Percentiles rank a stretch among this genome's conserved stretches.
Evolutionary conservation across 2,888 invertebrate species (phyloP).

Genomic region (Yponomeuta malinellus): DNA sequence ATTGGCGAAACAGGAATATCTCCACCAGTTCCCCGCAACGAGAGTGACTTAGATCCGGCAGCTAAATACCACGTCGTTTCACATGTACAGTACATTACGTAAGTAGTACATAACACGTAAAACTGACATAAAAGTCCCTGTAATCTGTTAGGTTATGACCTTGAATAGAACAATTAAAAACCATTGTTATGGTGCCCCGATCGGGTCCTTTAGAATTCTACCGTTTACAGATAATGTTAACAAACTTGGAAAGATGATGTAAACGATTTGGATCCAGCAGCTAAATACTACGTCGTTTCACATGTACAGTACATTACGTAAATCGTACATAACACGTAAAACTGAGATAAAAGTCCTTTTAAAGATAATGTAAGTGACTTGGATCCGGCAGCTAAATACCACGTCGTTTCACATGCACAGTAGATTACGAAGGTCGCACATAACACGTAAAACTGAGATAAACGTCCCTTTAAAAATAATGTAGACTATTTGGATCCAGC

Average conservation of each 20-base stretch:
- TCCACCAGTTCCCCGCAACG: constrained; percentile 77
- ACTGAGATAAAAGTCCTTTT: too few relatives aligned
- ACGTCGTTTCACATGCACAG: constrained; percentile 81
- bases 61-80: constrained; percentile 85
- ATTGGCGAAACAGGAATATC: constrained; percentile 79
- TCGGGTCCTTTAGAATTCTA: too few relatives aligned
- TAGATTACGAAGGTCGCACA: constrained; percentile 73
- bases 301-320: constrained; percentile 65
- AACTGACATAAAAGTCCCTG: too few relatives aligned
- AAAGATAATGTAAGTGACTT: constrained; percentile 76
- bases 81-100: constrained; percentile 77
- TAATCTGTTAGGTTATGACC: too few relatives aligned
- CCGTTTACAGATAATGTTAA: too few relatives aligned
- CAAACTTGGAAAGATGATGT: too few relatives aligned
- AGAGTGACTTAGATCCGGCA: constrained; percentile 83
- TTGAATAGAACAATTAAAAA: too few relatives aligned
- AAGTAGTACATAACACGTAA: constrained; percentile 53
- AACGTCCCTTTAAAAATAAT: too few relatives aligned
- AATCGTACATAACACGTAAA: constrained; percentile 23
- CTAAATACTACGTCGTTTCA: constrained; percentile 83
- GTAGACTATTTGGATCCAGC: constrained; percentile 78
- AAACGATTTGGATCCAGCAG: constrained; percentile 79
- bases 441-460: constrained; percentile 44
- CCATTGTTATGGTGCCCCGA: too few relatives aligned
- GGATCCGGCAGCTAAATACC: constrained; percentile 85